Evolutionary conservation across 2,113 vertebrate genomes (phyloP), one percentile per base, ranked within the genome.

Genomic region (Scomber colias): DNA sequence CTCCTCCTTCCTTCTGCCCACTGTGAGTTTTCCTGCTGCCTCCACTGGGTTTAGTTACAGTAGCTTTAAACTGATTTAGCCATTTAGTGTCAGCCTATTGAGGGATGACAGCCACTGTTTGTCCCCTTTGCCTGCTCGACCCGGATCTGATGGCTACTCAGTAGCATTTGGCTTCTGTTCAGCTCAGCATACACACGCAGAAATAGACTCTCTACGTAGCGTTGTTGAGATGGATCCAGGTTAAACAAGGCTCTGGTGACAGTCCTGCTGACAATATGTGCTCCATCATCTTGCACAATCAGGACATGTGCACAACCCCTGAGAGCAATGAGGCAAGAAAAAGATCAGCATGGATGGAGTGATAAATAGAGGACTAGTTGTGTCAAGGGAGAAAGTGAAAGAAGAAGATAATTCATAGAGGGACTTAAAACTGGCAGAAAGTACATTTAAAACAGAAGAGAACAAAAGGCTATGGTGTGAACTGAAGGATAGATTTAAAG

Each of bases 11-110:
- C 14, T 49, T 61, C 59, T 11, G 11, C 71, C 76, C 61, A 10
- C 63, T 85, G 73, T 35, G 74, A 79, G 63, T 74, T 77, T 72
- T 80, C 66, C 31, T 85, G 59, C 77, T 68, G 51, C 59, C 50
- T 70, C 75, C 67, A 54, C 57, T 80, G 77, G 85, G 75, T 89
- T 87, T 85, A 86, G 90, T 80, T 85, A 78, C 87, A 90, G 79
- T 87, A 77, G 89, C 67, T 89, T 88, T 92, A 91, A 90, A 86
- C 87, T 89, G 75, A 90, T 92, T 91, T 87, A 87, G 89, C 81
- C 71, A 87, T 85, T 93, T 88, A 80, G 73, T 75, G 65, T 92
- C 82, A 75, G 83, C 50, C 82, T 81, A 65, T 76, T 90, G 88
- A 92, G 69, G 66, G 77, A 91, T 88, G 84, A 87, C 87, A 88